Conservation (phyloP, 1,140 invertebrate species). For the Adelges cooleyi region DNA sequence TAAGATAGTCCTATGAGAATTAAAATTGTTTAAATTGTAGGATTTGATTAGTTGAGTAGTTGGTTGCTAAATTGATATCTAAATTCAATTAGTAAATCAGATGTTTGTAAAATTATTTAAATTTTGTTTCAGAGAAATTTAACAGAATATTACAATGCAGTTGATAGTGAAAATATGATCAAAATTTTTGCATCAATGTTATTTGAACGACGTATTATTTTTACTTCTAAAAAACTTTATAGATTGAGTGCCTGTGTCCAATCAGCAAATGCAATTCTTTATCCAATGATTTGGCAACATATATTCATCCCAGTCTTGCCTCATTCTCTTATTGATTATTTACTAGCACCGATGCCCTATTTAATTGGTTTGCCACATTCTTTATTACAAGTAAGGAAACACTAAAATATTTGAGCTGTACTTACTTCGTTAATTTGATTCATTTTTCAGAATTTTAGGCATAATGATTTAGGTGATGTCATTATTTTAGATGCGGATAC, state of each 20-base stretch:
- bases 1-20: no score
- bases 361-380: conserved; percentile 79
- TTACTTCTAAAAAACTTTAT: conserved; percentile 74
- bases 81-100: no score
- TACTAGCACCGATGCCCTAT: conserved; percentile 89
- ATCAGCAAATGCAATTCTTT: conserved; percentile 82
- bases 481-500: conserved; percentile 83
- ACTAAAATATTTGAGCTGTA: no score
- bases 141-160: conserved; percentile 89
- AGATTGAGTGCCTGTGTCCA: conserved; percentile 85
- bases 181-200: conserved; percentile 87
- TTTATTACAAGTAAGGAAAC: conserved; percentile 58
- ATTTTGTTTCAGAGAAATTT: conserved; percentile 70
- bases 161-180: conserved; percentile 86
- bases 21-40: no score
- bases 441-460: conserved; percentile 53
- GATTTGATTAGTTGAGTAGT: no score
- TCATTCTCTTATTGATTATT: conserved; percentile 73
- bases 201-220: conserved; percentile 80
- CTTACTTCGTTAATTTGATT: not conserved
- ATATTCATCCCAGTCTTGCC: conserved; percentile 89
- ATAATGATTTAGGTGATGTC: conserved; percentile 74
- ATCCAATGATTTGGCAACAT: conserved; percentile 97
- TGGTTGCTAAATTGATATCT: no score
- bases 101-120: conserved; percentile 31